These are phyloP conservation scores for Sceliomorpha sp. DNA, from an alignment of 2,888 invertebrate species.

Conservation along the genomic window DNA sequence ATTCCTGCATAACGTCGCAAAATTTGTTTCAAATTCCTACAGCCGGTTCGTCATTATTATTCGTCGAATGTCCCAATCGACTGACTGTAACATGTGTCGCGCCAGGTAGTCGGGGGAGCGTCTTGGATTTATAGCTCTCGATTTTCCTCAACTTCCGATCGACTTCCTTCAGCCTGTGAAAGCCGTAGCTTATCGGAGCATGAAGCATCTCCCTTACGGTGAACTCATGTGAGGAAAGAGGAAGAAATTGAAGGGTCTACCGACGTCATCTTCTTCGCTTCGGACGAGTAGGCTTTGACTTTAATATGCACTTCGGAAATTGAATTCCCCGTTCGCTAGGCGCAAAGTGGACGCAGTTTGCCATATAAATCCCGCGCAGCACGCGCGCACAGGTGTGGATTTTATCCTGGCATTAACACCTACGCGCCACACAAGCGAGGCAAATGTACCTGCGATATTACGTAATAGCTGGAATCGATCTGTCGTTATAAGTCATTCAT, in stretches of 20 bases:
- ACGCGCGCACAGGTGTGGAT: slow-evolving; percentile 45
- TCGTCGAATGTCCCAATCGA: slow-evolving; percentile 34
- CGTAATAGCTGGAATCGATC: slow-evolving; percentile 31
- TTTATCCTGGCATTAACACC: slow-evolving; percentile 39
- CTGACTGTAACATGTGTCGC: slow-evolving; percentile 47
- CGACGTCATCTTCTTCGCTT: slow-evolving; percentile 51
- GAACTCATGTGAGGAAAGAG: slow-evolving; percentile 58
- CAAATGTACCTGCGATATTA: slow-evolving; percentile 38
- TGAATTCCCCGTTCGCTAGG: slow-evolving; percentile 59
- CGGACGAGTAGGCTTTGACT: slow-evolving; percentile 60
- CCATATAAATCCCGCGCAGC: slow-evolving; percentile 35
- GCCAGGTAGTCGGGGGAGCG: slow-evolving; percentile 18
- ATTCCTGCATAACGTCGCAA: slow-evolving; percentile 4
- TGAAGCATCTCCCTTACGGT: slow-evolving; percentile 50
- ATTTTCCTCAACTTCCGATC: slow-evolving; percentile 54
- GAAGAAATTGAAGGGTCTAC: slow-evolving; percentile 54
- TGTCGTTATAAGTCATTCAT: slow-evolving; percentile 48
- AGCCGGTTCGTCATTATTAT: slow-evolving; percentile 38
- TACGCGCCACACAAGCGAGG: slow-evolving; percentile 22
- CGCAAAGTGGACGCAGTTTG: slow-evolving; percentile 50
- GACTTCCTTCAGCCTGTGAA: slow-evolving; percentile 42
- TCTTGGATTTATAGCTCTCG: slow-evolving; percentile 48
- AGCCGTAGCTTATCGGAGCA: slow-evolving; percentile 49
- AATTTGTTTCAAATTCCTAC: slow-evolving; percentile 22
- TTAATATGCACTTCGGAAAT: slow-evolving; percentile 72